Conservation (phyloP, 2,888 invertebrate species). For the Mesorhabditis belari region DNA sequence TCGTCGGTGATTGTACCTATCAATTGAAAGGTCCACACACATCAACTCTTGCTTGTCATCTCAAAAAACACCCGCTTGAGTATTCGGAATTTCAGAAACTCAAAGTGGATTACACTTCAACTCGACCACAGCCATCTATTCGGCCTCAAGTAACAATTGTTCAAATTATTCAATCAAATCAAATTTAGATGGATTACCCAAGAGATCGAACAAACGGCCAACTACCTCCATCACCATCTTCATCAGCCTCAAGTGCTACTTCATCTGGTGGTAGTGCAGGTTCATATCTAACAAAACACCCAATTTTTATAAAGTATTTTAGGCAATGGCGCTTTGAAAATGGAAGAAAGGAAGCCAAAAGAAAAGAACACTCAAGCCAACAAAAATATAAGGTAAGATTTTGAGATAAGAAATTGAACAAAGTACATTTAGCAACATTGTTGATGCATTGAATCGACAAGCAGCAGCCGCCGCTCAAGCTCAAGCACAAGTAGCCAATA, state of each 20-base stretch:
- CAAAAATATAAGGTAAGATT: constrained; percentile 1
- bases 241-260: constrained; percentile 1
- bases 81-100: constrained; percentile 48
- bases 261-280: neutral
- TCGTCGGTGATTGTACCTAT: constrained; percentile 50
- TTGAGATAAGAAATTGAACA: too few relatives aligned
- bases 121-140: neutral
- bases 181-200: neutral
- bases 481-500: neutral
- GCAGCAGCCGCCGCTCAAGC: neutral
- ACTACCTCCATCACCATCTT: constrained; percentile 6
- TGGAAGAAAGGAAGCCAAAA: neutral
- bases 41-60: constrained; percentile 48
- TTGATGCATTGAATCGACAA: neutral
- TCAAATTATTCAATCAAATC: neutral
- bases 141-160: neutral
- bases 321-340: constrained; percentile 1
- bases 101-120: constrained; percentile 19
- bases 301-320: too few relatives aligned
- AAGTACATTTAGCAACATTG: too few relatives aligned
- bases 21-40: constrained; percentile 51
- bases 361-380: constrained; percentile 7
- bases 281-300: too few relatives aligned
- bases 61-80: constrained; percentile 48
- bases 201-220: neutral